Percentiles rank a stretch among this genome's conserved stretches.
Conservation (phyloP, 2,888 invertebrate species). For the Escarpia spicata region DNA sequence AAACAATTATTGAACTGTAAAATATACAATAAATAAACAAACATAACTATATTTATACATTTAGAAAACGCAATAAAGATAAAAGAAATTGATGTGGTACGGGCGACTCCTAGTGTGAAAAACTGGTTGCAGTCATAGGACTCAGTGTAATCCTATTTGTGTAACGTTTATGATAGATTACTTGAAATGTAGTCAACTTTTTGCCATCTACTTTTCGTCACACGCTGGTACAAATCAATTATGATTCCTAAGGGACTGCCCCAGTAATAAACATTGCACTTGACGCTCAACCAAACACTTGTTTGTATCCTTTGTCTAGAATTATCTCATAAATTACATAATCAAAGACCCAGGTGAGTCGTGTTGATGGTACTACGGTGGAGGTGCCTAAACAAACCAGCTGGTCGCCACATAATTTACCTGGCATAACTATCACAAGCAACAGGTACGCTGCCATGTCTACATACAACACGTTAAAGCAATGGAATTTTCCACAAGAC, state of each 20-base stretch:
- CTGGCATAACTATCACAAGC: background rate
- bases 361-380: background rate
- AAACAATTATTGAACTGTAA: too few species aligned
- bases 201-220: background rate
- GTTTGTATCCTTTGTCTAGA: background rate
- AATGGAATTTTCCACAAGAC: background rate
- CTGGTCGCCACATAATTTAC: background rate
- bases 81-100: too few species aligned
- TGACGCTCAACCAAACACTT: background rate
- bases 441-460: background rate
- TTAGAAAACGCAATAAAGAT: too few species aligned
- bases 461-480: background rate
- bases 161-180: background rate
- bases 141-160: too few species aligned
- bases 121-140: too few species aligned
- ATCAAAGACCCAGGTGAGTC: background rate
- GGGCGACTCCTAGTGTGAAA: too few species aligned
- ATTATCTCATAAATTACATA: background rate
- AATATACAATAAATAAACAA: too few species aligned
- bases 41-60: too few species aligned
- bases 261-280: too few species aligned
- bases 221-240: background rate
- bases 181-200: background rate
- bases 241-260: too few species aligned
- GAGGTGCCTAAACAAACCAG: background rate